Conservation (phyloP, 37 sponge, comb jelly and placozoan genomes). For the Theonella swinhoei region DNA sequence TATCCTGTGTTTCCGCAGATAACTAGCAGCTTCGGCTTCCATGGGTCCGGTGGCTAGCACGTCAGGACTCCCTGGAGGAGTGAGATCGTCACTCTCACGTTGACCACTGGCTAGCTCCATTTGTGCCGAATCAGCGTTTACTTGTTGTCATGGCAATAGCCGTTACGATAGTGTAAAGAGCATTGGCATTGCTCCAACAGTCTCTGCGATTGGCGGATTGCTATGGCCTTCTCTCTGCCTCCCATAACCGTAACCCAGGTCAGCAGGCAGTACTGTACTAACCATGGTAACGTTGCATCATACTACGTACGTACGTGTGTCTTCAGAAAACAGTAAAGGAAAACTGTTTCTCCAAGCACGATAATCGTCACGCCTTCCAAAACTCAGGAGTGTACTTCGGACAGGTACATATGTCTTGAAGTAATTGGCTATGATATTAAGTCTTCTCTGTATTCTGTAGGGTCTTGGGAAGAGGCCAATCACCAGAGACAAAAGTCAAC, state of each 20-base stretch:
- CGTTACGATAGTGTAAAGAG: too few species aligned
- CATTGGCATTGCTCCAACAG: too few species aligned
- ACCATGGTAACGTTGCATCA: background rate
- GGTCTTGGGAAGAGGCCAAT: conserved; percentile 58
- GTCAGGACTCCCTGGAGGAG: background rate
- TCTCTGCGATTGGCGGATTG: too few species aligned
- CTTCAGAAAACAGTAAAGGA: conserved; percentile 25
- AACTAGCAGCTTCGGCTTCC: conserved; percentile 45
- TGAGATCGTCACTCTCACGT: background rate
- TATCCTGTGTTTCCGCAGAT: conserved; percentile 81
- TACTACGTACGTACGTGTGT: background rate
- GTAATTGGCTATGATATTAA: background rate
- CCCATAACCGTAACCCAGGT: conserved; percentile 7
- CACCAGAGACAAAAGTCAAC: too few species aligned
- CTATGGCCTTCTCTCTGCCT: conserved; percentile 5
- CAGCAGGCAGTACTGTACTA: background rate
- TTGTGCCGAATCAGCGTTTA: conserved; percentile 8
- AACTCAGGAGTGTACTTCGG: conserved; percentile 68
- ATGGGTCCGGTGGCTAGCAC: conserved; percentile 2
- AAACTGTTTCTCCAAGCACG: conserved; percentile 75
- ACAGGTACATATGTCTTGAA: conserved; percentile 45
- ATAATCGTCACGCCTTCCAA: conserved; percentile 73
- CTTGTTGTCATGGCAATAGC: background rate
- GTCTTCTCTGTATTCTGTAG: background rate
- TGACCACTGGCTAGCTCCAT: background rate